Percentiles rank a stretch among this genome's conserved stretches.
Conservation (phyloP, 2,888 invertebrate genomes). For the Tiphia femorata region DNA sequence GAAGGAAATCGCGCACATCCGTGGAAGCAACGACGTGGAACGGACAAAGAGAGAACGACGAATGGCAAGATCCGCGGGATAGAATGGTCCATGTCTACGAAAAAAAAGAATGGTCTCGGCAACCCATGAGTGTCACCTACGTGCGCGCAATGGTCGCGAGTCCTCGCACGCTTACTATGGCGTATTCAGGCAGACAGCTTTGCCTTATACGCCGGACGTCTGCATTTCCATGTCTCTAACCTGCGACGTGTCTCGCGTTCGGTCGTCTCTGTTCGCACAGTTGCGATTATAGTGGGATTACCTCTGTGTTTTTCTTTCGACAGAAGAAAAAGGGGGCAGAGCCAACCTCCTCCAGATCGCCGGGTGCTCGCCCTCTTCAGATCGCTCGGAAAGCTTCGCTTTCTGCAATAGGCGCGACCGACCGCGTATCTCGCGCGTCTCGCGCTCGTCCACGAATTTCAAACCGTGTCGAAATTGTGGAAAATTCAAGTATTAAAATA, state of each 20-base stretch:
- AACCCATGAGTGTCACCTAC: conserved; percentile 32
- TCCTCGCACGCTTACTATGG: too few species aligned
- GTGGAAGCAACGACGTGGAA: not conserved
- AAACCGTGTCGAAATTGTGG: too few species aligned
- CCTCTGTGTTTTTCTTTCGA: conserved; percentile 26
- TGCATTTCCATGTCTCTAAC: conserved; percentile 39
- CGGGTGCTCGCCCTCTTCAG: too few species aligned
- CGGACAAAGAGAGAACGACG: too few species aligned
- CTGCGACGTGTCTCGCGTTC: conserved; percentile 25
- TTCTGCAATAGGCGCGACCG: too few species aligned
- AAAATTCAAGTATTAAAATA: too few species aligned
- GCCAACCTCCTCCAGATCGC: too few species aligned
- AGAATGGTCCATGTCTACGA: conserved; percentile 8
- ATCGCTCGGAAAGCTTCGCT: too few species aligned
- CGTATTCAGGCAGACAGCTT: conserved; percentile 25
- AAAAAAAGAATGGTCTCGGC: conserved; percentile 31
- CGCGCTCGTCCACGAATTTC: too few species aligned
- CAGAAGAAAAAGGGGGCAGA: not conserved
- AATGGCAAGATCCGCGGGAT: too few species aligned
- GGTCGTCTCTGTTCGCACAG: conserved; percentile 29
- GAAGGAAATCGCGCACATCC: not conserved
- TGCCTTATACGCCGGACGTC: conserved; percentile 33
- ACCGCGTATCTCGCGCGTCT: too few species aligned
- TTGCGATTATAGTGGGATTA: conserved; percentile 39
- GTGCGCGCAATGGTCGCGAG: too few species aligned